Conservation (phyloP, 2,888 invertebrate species). For the Schizotus pectinicornis region DNA sequence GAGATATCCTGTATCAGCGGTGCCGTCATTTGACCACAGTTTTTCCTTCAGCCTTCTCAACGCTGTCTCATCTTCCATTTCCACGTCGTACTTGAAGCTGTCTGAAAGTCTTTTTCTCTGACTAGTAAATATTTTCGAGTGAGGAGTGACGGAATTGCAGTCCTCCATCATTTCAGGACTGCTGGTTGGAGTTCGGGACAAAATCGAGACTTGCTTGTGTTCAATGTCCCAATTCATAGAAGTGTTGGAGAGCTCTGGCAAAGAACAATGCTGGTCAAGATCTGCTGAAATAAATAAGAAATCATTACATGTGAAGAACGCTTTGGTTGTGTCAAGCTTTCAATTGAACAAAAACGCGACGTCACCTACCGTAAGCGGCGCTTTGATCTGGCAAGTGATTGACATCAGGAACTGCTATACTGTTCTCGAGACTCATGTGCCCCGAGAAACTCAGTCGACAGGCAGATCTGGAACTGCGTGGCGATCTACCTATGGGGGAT, state of each 20-base stretch:
- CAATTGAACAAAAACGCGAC: no score
- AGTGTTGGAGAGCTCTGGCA: slow-evolving; percentile 33
- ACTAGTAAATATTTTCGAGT: slow-evolving; percentile 51
- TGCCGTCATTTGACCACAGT: slow-evolving; percentile 32
- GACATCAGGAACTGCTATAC: slow-evolving; percentile 55
- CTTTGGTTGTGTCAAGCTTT: no score
- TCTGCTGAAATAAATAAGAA: no score
- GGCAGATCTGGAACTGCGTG: slow-evolving; percentile 57
- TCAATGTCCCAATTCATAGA: slow-evolving; percentile 56
- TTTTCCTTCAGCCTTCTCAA: slow-evolving; percentile 28
- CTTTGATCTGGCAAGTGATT: slow-evolving; percentile 42
- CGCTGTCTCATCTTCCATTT: slow-evolving; percentile 16
- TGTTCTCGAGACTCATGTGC: slow-evolving; percentile 42
- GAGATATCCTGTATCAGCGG: slow-evolving; percentile 51
- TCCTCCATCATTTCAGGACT: slow-evolving; percentile 49
- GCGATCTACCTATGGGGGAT: slow-evolving; percentile 44
- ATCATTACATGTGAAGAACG: no score
- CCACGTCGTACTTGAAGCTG: slow-evolving; percentile 49
- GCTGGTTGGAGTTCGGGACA: slow-evolving; percentile 36
- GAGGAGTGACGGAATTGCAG: slow-evolving; percentile 52
- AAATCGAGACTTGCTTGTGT: slow-evolving; percentile 49
- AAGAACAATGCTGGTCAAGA: no score
- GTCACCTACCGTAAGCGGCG: slow-evolving; percentile 34
- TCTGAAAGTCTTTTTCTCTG: slow-evolving; percentile 56
- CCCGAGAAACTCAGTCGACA: slow-evolving; percentile 56